Conservation (phyloP, 2,797 vertebrate species). For the Vireo griseus region DNA sequence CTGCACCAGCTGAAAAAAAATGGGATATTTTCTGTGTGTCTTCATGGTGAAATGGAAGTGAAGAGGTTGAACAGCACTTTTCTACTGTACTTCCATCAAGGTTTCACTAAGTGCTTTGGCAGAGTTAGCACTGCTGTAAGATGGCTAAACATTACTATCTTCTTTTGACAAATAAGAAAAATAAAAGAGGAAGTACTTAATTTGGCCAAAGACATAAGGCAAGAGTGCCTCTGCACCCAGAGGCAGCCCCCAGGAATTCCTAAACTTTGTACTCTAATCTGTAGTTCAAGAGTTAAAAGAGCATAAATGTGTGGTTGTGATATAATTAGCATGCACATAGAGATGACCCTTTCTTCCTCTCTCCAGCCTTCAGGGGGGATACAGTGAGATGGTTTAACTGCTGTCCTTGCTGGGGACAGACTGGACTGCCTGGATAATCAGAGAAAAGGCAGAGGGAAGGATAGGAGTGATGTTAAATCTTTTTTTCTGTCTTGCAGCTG, state of each 20-base stretch:
- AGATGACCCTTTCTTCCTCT: not conserved
- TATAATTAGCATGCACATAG: not conserved
- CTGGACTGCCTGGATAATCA: not conserved
- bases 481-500: not conserved
- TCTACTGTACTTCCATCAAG: not conserved
- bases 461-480: not conserved
- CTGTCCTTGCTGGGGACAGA: not conserved
- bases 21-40: not conserved
- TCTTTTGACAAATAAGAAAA: not conserved
- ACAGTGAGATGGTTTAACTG: not conserved
- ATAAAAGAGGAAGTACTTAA: not conserved
- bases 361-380: not conserved
- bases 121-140: not conserved
- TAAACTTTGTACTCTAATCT: not conserved
- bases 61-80: not conserved
- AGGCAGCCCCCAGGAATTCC: not conserved
- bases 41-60: not conserved
- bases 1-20: not conserved
- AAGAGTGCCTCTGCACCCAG: accelerated
- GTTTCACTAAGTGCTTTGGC: not conserved
- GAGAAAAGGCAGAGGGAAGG: not conserved
- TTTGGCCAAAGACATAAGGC: not conserved
- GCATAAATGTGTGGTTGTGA: not conserved
- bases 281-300: not conserved
- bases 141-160: not conserved